These are phyloP conservation scores for Spinibarbus caldwelli DNA, from an alignment of 2,797 vertebrate species.

Conservation along the genomic window DNA sequence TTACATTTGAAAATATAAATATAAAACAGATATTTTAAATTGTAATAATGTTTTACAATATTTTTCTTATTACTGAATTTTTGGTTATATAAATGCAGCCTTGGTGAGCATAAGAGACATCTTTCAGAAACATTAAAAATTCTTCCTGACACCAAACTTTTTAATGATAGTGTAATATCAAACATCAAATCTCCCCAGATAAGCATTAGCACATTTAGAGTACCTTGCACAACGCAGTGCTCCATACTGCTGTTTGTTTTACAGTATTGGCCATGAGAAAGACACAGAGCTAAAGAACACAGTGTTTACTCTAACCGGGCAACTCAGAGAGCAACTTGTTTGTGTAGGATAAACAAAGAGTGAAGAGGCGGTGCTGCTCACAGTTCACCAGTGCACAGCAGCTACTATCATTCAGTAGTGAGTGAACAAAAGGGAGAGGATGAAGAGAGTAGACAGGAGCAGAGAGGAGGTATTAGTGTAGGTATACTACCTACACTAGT, in stretches of 20 bases:
- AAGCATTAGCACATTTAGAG: background rate
- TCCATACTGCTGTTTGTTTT: background rate
- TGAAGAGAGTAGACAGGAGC: background rate
- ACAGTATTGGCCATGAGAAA: background rate
- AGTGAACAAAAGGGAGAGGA: constrained; percentile 27
- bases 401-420: constrained; percentile 5
- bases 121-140: background rate
- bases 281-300: background rate
- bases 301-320: background rate
- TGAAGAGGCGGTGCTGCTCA: constrained; percentile 3
- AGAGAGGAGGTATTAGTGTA: constrained; percentile 28
- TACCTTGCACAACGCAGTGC: background rate
- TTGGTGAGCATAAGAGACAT: background rate
- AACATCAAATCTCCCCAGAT: background rate
- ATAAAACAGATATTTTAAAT: background rate
- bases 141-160: background rate
- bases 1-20: background rate
- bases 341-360: constrained; percentile 30
- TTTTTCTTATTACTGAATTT: background rate
- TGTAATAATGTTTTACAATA: background rate
- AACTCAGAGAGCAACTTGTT: constrained; percentile 22
- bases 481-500: constrained; percentile 13
- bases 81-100: background rate
- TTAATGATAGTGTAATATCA: background rate
- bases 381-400: constrained; percentile 6